Percentiles rank a stretch among this genome's conserved stretches.
phyloP scores from a whole-genome alignment of 2,888 invertebrate genomes.

The Mylabris sibirica region DNA sequence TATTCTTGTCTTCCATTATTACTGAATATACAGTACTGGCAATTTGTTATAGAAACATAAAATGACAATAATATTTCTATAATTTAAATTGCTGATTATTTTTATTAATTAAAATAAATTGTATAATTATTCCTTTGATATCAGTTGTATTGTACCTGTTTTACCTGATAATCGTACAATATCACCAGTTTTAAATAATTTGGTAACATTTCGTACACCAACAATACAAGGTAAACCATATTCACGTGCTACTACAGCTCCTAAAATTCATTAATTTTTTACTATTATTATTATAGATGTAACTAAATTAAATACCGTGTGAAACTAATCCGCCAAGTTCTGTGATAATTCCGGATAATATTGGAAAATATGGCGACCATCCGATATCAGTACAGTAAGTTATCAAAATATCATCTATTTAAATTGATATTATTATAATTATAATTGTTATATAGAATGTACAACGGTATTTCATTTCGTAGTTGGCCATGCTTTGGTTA shows the following conservation, averaged over 20 bases:
- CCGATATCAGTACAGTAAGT: constrained; percentile 82
- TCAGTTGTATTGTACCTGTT: constrained; percentile 54
- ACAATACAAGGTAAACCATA: constrained; percentile 85
- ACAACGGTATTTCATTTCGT: too few relatives aligned
- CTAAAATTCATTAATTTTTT: constrained; percentile 56
- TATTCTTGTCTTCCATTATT: background rate
- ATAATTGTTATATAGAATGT: too few relatives aligned
- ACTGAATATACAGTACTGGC: too few relatives aligned
- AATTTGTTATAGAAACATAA: too few relatives aligned
- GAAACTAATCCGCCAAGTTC: constrained; percentile 85
- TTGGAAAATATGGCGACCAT: constrained; percentile 86
- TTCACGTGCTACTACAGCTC: constrained; percentile 84
- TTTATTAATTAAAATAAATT: too few relatives aligned
- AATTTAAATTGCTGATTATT: too few relatives aligned
- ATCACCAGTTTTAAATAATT: constrained; percentile 73
- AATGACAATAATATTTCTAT: too few relatives aligned
- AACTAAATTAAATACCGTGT: constrained; percentile 67
- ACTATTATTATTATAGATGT: background rate
- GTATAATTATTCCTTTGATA: background rate
- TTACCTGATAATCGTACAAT: constrained; percentile 64
- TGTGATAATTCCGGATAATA: constrained; percentile 79
- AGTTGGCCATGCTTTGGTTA: too few relatives aligned
- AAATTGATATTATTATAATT: too few relatives aligned
- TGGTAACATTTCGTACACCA: constrained; percentile 74
- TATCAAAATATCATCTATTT: constrained; percentile 73